phyloP scores from a whole-genome alignment of 92 coral and sea anemone genomes.

The Heliopora coerulea region DNA sequence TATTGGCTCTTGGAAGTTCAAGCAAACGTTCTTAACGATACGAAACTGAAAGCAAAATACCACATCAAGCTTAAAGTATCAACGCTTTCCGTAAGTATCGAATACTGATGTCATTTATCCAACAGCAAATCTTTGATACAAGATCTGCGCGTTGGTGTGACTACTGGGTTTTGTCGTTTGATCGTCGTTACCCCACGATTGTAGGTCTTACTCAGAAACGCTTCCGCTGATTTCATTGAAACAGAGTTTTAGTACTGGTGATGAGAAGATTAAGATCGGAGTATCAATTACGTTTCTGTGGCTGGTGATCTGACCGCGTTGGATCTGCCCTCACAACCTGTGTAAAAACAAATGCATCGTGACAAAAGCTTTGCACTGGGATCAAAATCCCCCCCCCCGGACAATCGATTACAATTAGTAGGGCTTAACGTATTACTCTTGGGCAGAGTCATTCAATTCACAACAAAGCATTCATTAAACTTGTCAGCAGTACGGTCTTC shows the following conservation, averaged over 20 bases:
- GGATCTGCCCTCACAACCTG: background rate
- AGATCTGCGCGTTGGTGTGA: background rate
- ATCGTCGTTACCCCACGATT: too few species aligned
- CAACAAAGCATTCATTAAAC: conserved; percentile 31
- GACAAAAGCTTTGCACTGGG: conserved; percentile 6
- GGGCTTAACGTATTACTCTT: background rate
- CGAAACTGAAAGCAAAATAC: too few species aligned
- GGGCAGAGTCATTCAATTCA: conserved; percentile 9
- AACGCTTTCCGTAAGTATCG: conserved; percentile 21
- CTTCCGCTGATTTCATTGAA: too few species aligned
- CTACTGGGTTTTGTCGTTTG: background rate
- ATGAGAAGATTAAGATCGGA: too few species aligned
- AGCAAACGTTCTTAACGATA: too few species aligned
- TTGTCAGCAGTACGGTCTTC: too few species aligned
- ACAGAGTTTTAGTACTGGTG: too few species aligned
- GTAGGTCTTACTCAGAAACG: too few species aligned
- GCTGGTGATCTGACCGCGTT: too few species aligned
- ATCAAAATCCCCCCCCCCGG: conserved; percentile 7
- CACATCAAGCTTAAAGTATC: background rate
- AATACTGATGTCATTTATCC: conserved; percentile 7
- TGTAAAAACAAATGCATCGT: background rate
- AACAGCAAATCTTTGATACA: background rate
- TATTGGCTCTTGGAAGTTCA: too few species aligned
- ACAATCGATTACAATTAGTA: background rate
- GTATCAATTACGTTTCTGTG: too few species aligned